Conservation (phyloP, 1,140 invertebrate species). For the Cyphomyrmex costatus region DNA sequence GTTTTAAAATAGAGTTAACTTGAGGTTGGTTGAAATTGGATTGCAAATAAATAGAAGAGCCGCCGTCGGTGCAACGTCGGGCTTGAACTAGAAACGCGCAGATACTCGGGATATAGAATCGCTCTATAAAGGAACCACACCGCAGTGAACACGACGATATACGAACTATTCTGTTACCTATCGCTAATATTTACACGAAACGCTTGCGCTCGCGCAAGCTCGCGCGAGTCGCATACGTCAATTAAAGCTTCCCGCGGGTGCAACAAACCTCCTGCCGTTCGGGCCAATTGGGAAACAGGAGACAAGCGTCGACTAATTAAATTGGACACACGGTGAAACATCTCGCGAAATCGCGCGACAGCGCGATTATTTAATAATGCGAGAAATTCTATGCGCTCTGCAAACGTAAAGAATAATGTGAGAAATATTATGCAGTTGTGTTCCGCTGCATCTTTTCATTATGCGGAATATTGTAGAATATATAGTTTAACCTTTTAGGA, state of each 20-base stretch:
- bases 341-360: slow-evolving; percentile 1
- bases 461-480: background rate
- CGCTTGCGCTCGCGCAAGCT: slow-evolving; percentile 7
- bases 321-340: background rate
- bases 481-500: background rate
- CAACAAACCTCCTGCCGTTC: slow-evolving; percentile 38
- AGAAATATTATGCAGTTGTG: slow-evolving; percentile 1
- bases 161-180: slow-evolving; percentile 51
- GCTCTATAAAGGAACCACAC: slow-evolving; percentile 9
- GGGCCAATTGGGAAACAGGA: slow-evolving; percentile 46
- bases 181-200: slow-evolving; percentile 71
- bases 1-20: background rate
- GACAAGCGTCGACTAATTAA: background rate
- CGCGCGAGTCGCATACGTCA: slow-evolving; percentile 33
- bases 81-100: slow-evolving; percentile 3
- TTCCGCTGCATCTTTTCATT: background rate
- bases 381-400: slow-evolving; percentile 1
- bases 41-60: background rate
- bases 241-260: slow-evolving; percentile 55
- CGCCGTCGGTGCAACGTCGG: slow-evolving; percentile 27
- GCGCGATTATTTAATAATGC: background rate
- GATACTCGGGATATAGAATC: slow-evolving; percentile 25
- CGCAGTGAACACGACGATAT: slow-evolving; percentile 38
- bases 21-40: slow-evolving; percentile 1
- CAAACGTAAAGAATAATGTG: background rate